Conservation (phyloP, 1,140 invertebrate species). For the Brachionus sp. region DNA sequence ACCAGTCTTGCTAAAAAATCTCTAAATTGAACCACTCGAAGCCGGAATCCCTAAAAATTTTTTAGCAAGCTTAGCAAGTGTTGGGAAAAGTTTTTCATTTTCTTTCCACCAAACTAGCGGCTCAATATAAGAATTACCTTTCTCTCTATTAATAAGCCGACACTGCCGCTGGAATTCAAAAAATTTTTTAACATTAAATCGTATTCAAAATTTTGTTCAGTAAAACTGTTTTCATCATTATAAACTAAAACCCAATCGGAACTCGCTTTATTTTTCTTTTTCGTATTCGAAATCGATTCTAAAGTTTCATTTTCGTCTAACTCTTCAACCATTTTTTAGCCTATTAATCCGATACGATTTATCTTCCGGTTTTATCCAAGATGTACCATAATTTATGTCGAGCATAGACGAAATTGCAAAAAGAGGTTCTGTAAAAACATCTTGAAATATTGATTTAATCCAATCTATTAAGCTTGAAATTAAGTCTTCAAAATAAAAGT, state of each 20-base stretch:
- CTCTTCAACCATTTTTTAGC: background rate
- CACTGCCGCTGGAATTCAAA: background rate
- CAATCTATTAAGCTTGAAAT: background rate
- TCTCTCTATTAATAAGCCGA: background rate
- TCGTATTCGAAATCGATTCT: background rate
- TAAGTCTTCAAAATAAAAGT: background rate
- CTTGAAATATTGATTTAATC: background rate
- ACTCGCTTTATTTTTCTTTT: no score
- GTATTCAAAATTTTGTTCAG: background rate
- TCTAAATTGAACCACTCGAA: background rate
- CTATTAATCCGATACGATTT: background rate
- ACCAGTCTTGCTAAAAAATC: background rate
- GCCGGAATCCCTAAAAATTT: background rate
- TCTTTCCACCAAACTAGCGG: background rate
- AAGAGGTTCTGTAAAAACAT: background rate
- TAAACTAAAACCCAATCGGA: no score
- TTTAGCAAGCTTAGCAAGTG: background rate
- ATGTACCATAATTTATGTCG: constrained; percentile 2
- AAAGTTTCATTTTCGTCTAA: background rate
- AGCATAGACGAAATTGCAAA: background rate
- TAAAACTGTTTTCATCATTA: background rate
- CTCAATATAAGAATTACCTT: background rate
- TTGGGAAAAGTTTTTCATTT: background rate
- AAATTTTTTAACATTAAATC: background rate
- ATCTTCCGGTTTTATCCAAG: background rate